Conservation (phyloP, 2,888 invertebrate genomes). For the Resseliella maxima region DNA sequence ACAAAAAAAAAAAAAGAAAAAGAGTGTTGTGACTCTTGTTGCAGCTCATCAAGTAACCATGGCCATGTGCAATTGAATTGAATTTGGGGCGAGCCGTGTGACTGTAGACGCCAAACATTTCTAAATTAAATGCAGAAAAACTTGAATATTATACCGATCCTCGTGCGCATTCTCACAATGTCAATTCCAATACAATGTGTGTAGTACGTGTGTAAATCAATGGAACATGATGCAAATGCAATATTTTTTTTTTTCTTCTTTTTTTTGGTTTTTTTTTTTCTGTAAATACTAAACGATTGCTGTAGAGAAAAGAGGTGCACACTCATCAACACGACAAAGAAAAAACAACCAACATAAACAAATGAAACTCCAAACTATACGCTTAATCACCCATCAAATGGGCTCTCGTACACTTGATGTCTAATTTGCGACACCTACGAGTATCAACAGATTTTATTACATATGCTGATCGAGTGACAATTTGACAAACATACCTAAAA, state of each 20-base stretch:
- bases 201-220: not conserved
- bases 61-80: constrained; percentile 1
- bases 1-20: not conserved
- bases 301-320: not conserved
- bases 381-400: constrained; percentile 54
- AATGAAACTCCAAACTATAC: constrained; percentile 11
- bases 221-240: not conserved
- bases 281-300: too few species aligned
- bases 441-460: constrained; percentile 49
- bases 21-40: not conserved
- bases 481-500: constrained; percentile 41
- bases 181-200: not conserved
- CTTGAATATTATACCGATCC: not conserved
- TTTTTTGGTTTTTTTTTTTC: not conserved
- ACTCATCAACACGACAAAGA: not conserved
- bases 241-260: too few species aligned
- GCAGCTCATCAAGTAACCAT: constrained; percentile 39
- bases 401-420: constrained; percentile 43
- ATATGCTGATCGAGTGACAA: constrained; percentile 48
- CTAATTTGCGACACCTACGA: constrained; percentile 53
- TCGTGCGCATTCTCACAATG: constrained; percentile 1
- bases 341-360: not conserved
- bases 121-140: not conserved
- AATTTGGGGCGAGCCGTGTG: constrained; percentile 39
- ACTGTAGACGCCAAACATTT: not conserved